Base-by-base conservation (phyloP, 2,888 invertebrate species). In the Pollenia amentaria region DNA sequence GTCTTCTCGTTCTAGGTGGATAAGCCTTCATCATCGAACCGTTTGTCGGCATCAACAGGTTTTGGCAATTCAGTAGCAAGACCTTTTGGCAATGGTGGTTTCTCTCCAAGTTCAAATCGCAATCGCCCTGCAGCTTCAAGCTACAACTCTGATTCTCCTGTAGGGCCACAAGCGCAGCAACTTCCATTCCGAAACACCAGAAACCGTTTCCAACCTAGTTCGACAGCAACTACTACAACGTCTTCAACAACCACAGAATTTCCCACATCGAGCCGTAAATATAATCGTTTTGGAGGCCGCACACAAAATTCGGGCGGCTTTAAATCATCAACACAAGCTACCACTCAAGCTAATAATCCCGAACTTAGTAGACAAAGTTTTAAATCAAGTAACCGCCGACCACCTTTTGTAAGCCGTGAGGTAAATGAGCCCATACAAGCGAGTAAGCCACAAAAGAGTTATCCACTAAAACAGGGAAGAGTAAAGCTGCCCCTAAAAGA, bases 361-460 rank as follows among this genome's bases (percentile, higher is more conserved):
- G 89, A 82, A 65, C 81, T 83, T 8, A 85, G 83, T 14, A 75
- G 83, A 21, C 21, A 51, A 14, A 55, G 42, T 44, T 89, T 87
- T 70, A 86, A 89, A 57, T 51, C 84, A 10, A 81, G 89, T 1
- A 83, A 90, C 4, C 90, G 91, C 6, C 89, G 91, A 3, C 92
- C 92, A n/a, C 91, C 92, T 11, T 91, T 93, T 77, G 91, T 92
- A 12, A 93, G 92, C 85, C 92, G 92, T 2, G 93, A 93, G 53
- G 89, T 92, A 2, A 93, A 93, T 80, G 92, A 91, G 14, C 92
- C 93, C 0, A 89, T 90, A 4, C 90, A 89, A n/a, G 55, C 85
- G n/a, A 88, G 88, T 6, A 87, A 88, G 75, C 9, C 48, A 11
- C 87, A 90, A 84, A 89, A 90, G 18, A 91, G 91, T 1, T 90